Evolutionary conservation across 1,140 invertebrate species (phyloP).

Genomic region (Rhizoglyphus robini): DNA sequence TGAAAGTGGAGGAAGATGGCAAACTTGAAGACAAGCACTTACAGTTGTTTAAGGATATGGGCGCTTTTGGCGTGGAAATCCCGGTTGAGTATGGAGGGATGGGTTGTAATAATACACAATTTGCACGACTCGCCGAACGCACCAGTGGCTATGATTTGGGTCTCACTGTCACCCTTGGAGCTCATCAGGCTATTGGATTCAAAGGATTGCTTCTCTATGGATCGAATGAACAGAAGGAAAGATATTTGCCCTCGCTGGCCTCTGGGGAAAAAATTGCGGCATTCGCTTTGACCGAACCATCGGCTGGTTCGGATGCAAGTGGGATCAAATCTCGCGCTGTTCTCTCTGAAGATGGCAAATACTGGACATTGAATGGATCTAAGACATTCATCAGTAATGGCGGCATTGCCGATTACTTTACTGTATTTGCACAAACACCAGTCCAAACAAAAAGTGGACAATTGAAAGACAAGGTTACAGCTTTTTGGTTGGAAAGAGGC

Average conservation of each 20-base stretch:
- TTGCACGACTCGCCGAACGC: slow-evolving; percentile 43
- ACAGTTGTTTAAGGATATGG: slow-evolving; percentile 40
- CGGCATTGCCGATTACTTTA: slow-evolving; percentile 92
- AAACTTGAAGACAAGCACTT: slow-evolving; percentile 38
- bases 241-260: slow-evolving; percentile 79
- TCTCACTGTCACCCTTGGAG: slow-evolving; percentile 42
- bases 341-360: slow-evolving; percentile 28
- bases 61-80: slow-evolving; percentile 44
- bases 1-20: slow-evolving; percentile 38
- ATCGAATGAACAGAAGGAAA: slow-evolving; percentile 68
- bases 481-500: slow-evolving; percentile 87
- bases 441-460: slow-evolving; percentile 42
- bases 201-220: slow-evolving; percentile 85
- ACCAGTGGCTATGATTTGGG: slow-evolving; percentile 43
- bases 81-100: slow-evolving; percentile 35
- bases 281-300: slow-evolving; percentile 92
- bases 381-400: slow-evolving; percentile 99
- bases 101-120: slow-evolving; percentile 45
- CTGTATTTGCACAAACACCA: slow-evolving; percentile 72
- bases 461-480: slow-evolving; percentile 60
- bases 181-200: slow-evolving; percentile 46
- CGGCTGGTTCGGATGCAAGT: slow-evolving; percentile 70
- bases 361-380: slow-evolving; percentile 72
- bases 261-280: slow-evolving; percentile 71
- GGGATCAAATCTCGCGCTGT: slow-evolving; percentile 41